Evolutionary conservation across 2,797 vertebrate genomes (phyloP).

Genomic region (Anguilla obscura): DNA sequence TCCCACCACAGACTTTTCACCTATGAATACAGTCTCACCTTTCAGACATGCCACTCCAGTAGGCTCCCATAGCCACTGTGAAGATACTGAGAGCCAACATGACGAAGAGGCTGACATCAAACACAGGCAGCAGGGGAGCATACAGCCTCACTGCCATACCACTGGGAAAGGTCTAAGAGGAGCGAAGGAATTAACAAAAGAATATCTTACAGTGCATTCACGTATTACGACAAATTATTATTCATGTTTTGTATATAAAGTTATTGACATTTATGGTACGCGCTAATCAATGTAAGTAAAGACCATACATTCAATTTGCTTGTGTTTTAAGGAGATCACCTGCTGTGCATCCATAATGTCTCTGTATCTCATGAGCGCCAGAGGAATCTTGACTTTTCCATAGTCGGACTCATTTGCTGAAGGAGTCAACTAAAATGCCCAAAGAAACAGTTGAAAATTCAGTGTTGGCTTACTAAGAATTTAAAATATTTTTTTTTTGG

Average conservation of each 20-base stretch:
- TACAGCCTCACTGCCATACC: slow-evolving; percentile 79
- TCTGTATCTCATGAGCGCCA: slow-evolving; percentile 80
- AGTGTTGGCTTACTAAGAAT: not conserved
- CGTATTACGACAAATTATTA: not conserved
- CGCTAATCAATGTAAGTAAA: not conserved
- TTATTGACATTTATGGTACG: not conserved
- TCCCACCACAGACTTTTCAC: not conserved
- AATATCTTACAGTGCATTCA: not conserved
- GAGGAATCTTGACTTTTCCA: slow-evolving; percentile 74
- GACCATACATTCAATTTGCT: not conserved
- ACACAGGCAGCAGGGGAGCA: slow-evolving; percentile 68
- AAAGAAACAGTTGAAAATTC: slow-evolving; percentile 21
- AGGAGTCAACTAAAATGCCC: slow-evolving; percentile 69
- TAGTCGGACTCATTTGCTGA: slow-evolving; percentile 77
- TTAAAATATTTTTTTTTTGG: not conserved
- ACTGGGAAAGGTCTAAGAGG: slow-evolving; percentile 72
- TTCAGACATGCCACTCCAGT: slow-evolving; percentile 88
- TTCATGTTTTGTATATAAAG: not conserved
- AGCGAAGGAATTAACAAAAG: not conserved
- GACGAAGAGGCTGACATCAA: slow-evolving; percentile 84
- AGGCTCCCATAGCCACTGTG: slow-evolving; percentile 86
- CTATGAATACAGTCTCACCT: slow-evolving; percentile 69
- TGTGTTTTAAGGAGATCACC: slow-evolving; percentile 65
- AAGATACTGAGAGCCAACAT: slow-evolving; percentile 86
- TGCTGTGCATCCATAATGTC: slow-evolving; percentile 78